phyloP scores from a whole-genome alignment of 2,888 invertebrate genomes.

The Pteria penguin region DNA sequence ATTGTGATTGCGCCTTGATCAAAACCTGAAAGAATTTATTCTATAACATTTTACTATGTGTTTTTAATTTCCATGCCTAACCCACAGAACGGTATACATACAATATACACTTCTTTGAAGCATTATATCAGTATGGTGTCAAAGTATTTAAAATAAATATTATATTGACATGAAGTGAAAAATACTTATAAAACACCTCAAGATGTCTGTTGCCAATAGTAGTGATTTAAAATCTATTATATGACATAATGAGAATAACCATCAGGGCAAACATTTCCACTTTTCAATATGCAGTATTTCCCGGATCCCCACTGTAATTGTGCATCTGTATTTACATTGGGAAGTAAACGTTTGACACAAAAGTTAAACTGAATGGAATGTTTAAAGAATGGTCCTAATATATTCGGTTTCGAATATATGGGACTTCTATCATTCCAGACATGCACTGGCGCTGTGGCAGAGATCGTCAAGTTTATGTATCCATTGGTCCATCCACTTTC shows the following conservation, averaged over 20 bases:
- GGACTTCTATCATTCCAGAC: constrained; percentile 41
- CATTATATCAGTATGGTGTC: too few species aligned
- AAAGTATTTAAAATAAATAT: too few species aligned
- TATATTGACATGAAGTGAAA: too few species aligned
- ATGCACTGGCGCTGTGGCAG: constrained; percentile 8
- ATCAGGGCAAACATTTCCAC: constrained; percentile 34
- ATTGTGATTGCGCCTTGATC: constrained; percentile 31
- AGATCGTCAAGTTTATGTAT: constrained; percentile 47
- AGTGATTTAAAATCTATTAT: too few species aligned
- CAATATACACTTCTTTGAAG: too few species aligned
- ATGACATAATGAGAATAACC: too few species aligned
- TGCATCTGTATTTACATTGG: neutral
- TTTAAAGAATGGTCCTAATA: constrained; percentile 49
- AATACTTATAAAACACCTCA: too few species aligned
- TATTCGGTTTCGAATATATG: constrained; percentile 42
- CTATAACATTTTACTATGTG: too few species aligned
- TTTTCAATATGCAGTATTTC: constrained; percentile 47
- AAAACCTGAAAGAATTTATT: constrained; percentile 50
- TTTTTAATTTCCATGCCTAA: too few species aligned
- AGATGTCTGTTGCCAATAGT: too few species aligned
- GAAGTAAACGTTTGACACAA: constrained; percentile 34
- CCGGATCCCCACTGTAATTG: constrained; percentile 40
- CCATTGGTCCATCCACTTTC: constrained; percentile 45
- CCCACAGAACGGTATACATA: too few species aligned
- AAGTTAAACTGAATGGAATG: constrained; percentile 49